Conservation (phyloP, 2,113 vertebrate species). For the Psittacula cyanocephala region DNA sequence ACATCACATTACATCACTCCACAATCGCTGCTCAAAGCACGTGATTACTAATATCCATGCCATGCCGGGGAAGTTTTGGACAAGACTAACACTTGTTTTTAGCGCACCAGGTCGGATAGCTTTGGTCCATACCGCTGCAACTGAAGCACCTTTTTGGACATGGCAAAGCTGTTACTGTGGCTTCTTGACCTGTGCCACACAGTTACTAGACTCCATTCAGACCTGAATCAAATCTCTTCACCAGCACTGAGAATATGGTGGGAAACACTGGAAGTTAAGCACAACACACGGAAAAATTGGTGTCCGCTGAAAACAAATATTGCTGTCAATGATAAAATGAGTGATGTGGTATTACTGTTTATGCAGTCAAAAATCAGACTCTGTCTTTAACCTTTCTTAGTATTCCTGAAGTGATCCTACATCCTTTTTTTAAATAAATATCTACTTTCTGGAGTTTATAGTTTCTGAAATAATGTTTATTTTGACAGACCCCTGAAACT, state of each 20-base stretch:
- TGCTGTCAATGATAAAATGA: background rate
- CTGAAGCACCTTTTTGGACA: background rate
- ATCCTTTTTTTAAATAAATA: background rate
- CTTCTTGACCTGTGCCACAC: background rate
- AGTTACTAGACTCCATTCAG: background rate
- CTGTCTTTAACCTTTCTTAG: background rate
- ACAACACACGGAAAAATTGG: background rate
- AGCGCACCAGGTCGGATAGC: background rate
- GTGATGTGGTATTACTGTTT: background rate
- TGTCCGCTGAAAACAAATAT: background rate
- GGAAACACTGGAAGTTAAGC: background rate
- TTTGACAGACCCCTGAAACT: background rate
- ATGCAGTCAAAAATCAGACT: background rate
- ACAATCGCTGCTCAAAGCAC: background rate
- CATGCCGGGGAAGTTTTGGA: background rate
- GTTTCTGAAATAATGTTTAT: background rate
- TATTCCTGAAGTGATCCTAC: background rate
- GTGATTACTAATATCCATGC: accelerated
- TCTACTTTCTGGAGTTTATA: background rate
- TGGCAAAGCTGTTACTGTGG: background rate
- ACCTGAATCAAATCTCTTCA: background rate
- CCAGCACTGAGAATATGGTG: accelerated
- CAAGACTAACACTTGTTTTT: background rate
- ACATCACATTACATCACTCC: background rate
- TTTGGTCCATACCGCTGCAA: background rate